Conservation (phyloP, 2,797 vertebrate species). For the Hyperoplus immaculatus region DNA sequence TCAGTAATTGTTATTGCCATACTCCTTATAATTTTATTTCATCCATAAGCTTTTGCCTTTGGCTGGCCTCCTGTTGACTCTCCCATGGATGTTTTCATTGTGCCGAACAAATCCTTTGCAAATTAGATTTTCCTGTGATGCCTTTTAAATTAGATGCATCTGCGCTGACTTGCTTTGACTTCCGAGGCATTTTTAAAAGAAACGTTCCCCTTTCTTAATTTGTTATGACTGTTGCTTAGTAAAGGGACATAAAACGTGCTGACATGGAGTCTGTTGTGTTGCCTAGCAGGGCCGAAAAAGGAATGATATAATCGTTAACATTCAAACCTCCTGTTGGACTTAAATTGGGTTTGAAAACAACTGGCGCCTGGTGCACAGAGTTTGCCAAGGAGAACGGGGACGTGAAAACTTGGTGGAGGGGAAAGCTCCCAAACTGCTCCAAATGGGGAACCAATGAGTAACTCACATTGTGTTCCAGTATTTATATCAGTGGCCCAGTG, state of each 20-base stretch:
- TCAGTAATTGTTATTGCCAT: conserved; percentile 38
- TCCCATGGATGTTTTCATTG: conserved; percentile 64
- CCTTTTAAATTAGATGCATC: conserved; percentile 57
- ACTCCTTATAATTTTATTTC: conserved; percentile 41
- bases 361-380: conserved; percentile 8
- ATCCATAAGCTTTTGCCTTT: conserved; percentile 46
- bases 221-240: conserved; percentile 63
- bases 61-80: conserved; percentile 57
- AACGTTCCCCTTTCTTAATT: conserved; percentile 44
- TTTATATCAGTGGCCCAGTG: conserved; percentile 22
- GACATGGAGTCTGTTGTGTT: conserved; percentile 54
- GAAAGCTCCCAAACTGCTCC: not conserved
- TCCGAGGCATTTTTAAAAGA: conserved; percentile 47
- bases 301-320: conserved; percentile 66
- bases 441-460: conserved; percentile 25
- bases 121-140: conserved; percentile 65
- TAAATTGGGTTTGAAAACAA: conserved; percentile 47
- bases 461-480: conserved; percentile 31
- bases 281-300: conserved; percentile 59
- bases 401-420: conserved; percentile 25
- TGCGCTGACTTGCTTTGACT: conserved; percentile 44
- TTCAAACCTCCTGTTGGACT: conserved; percentile 63
- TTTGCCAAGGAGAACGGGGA: conserved; percentile 30
- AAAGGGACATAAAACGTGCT: conserved; percentile 43
- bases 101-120: conserved; percentile 61